These are phyloP conservation scores for Carcina quercana DNA, from an alignment of 2,888 invertebrate genomes.

Conservation along the genomic window DNA sequence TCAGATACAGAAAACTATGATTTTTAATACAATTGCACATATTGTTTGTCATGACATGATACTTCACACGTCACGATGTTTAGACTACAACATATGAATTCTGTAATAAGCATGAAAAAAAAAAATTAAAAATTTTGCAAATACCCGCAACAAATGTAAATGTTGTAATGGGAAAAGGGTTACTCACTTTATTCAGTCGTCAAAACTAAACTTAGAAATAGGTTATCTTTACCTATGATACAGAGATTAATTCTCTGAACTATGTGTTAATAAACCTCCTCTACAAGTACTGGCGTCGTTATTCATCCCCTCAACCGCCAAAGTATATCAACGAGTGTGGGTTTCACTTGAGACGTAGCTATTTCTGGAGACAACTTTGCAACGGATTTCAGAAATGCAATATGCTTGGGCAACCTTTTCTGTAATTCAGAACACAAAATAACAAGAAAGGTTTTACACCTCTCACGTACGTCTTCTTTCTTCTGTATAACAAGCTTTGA, in stretches of 20 bases:
- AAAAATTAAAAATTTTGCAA: too few species aligned
- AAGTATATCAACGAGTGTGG: constrained; percentile 6
- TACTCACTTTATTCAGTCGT: constrained; percentile 3
- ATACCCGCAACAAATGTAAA: too few species aligned
- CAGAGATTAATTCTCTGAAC: too few species aligned
- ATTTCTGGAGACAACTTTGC: constrained; percentile 5
- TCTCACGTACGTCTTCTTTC: constrained; percentile 6
- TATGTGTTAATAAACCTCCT: too few species aligned
- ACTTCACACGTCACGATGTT: too few species aligned
- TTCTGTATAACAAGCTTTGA: constrained; percentile 3
- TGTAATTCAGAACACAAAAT: constrained; percentile 8
- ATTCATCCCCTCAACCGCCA: too few species aligned
- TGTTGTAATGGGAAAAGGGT: constrained; percentile 9
- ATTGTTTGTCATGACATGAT: too few species aligned
- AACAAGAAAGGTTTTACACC: constrained; percentile 8
- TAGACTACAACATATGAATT: too few species aligned
- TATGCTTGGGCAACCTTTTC: constrained; percentile 7
- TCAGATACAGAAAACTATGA: too few species aligned
- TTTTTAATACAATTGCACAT: too few species aligned
- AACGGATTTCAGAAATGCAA: constrained; percentile 8
- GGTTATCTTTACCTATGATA: background rate
- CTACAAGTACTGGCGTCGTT: too few species aligned
- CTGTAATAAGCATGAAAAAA: too few species aligned
- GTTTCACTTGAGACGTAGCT: constrained; percentile 9
- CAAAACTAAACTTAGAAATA: constrained; percentile 1